Base-by-base conservation (phyloP, 2,888 invertebrate species). In the Embidobia sp. region DNA sequence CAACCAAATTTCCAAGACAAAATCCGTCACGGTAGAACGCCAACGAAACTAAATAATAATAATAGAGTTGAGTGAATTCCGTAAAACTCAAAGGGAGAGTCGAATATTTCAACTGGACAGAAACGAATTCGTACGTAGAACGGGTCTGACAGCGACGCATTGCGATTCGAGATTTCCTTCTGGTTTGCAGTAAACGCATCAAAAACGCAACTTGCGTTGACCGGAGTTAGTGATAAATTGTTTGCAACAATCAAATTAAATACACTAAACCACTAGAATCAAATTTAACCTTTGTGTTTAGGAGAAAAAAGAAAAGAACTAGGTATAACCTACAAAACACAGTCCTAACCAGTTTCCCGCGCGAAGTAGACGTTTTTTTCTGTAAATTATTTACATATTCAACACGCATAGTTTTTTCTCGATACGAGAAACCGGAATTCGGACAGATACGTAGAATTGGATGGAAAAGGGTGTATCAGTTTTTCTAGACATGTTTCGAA, bases 61-160 rank as follows among this genome's bases (percentile, higher is more conserved):
- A n/a, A n/a, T n/a, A n/a, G n/a, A 3, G 19, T 10, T 5, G 18
- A 51, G 19, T 10, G 19, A 13, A 15, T 31, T 8, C 15, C 19
- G 51, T 18, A 22, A 53, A 53, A 19, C 33, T 15, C 53, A 22
- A 51, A 33, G 18, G 31, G 48, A 5, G 29, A 33, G 33, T 33
- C 31, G 8, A 13, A 13, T 53, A 53, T 53, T 53, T 53, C 51
- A 26, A 19, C 22, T 33, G 22, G 51, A 51, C 51, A 33, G 33
- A 31, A 51, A 51, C 55, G 35, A 57, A 57, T 59, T 59, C 33
- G 44, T 31, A 19, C 13, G 44, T 33, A 13, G 44, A 42, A 16
- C 19, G 31, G 11, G 19, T 27, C 22, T 44, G 59, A 46, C 59
- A 59, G 44, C 44, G 59, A 59, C 44, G 44, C 33, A 59, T 59